Conservation (phyloP, 2,888 invertebrate genomes). For the Hirtodrosophila trivittata region DNA sequence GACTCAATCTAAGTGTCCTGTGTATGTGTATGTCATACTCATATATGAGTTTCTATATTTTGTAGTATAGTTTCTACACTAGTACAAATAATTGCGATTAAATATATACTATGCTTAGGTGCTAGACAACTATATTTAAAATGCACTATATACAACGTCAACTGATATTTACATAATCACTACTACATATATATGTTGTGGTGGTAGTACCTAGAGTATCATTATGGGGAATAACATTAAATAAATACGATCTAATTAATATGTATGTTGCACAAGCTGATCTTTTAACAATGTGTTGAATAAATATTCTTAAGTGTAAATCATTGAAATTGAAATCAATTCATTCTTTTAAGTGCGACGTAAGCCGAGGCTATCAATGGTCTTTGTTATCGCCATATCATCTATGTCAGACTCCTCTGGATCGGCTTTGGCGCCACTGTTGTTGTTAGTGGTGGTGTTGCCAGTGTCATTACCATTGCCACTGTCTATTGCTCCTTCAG, state of each 20-base stretch:
- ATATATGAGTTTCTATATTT: neutral
- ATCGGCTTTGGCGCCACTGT: slow-evolving; percentile 22
- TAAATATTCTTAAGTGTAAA: slow-evolving; percentile 41
- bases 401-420: slow-evolving; percentile 24
- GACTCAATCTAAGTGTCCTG: too few species aligned
- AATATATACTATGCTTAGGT: slow-evolving; percentile 31
- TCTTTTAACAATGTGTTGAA: slow-evolving; percentile 38
- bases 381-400: slow-evolving; percentile 46
- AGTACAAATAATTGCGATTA: slow-evolving; percentile 12
- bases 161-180: slow-evolving; percentile 51
- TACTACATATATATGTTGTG: slow-evolving; percentile 3
- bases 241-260: slow-evolving; percentile 35
- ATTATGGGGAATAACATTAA: slow-evolving; percentile 1
- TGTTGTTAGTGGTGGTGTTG: slow-evolving; percentile 18
- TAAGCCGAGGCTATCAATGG: slow-evolving; percentile 45
- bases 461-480: slow-evolving; percentile 4
- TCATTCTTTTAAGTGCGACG: slow-evolving; percentile 39
- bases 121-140: slow-evolving; percentile 44
- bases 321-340: neutral
- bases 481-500: neutral
- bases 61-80: neutral
- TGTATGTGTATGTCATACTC: neutral
- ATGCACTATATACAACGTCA: slow-evolving; percentile 53
- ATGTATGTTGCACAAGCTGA: slow-evolving; percentile 47
- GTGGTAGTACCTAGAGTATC: too few species aligned